Evolutionary conservation across 2,113 vertebrate species (phyloP).

Genomic region (Lipotes vexillifer): DNA sequence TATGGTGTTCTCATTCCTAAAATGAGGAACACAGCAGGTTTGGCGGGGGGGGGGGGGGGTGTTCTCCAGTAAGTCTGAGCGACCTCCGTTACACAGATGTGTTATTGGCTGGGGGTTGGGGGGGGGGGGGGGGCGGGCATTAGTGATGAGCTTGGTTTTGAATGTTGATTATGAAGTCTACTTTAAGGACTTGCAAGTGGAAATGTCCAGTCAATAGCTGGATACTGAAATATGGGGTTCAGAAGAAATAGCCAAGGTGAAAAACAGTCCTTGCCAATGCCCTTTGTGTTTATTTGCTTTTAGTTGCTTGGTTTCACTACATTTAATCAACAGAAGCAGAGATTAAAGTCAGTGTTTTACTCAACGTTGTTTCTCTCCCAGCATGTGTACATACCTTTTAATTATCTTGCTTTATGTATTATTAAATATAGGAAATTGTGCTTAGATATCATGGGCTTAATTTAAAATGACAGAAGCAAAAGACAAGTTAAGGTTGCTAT

Average conservation of each 20-base stretch:
- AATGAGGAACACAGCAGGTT: neutral
- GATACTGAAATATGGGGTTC: neutral
- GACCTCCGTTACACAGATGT: too few relatives aligned
- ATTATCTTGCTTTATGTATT: constrained; percentile 76
- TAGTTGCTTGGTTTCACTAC: constrained; percentile 1
- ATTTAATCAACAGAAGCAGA: constrained; percentile 47
- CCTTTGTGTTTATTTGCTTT: constrained; percentile 46
- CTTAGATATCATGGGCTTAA: constrained; percentile 67
- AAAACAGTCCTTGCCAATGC: neutral
- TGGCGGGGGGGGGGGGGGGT: too few relatives aligned
- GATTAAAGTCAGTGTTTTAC: constrained; percentile 52
- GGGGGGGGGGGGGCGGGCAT: too few relatives aligned
- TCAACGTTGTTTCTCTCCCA: constrained; percentile 57
- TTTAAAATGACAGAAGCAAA: constrained; percentile 69
- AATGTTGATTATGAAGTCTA: neutral
- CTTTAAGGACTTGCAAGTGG: neutral
- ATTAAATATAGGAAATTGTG: constrained; percentile 74
- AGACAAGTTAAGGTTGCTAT: constrained; percentile 47
- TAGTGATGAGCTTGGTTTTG: neutral
- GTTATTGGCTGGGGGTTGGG: too few relatives aligned
- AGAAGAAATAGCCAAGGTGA: neutral
- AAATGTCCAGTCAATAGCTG: neutral
- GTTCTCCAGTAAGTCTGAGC: too few relatives aligned
- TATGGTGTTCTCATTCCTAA: neutral
- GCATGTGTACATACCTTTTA: constrained; percentile 69